These are phyloP conservation scores for Halictus quadricinctus DNA, from an alignment of 2,888 invertebrate species.

Conservation along the genomic window DNA sequence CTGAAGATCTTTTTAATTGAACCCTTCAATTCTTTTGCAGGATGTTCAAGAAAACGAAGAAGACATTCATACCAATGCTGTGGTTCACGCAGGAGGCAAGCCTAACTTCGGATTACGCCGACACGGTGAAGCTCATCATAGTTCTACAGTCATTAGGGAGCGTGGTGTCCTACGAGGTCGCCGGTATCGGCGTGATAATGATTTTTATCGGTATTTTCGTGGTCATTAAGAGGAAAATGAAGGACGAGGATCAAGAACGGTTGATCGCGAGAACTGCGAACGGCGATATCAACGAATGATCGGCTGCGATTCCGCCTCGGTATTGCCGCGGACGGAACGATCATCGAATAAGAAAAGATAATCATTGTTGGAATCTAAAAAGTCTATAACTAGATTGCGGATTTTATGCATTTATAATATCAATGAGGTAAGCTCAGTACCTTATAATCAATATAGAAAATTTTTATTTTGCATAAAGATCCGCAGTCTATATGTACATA, in stretches of 20 bases:
- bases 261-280: constrained; percentile 73
- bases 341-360: neutral
- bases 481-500: neutral
- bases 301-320: neutral
- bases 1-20: neutral
- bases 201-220: constrained; percentile 79
- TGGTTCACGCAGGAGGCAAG: constrained; percentile 89
- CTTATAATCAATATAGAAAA: too few relatives aligned
- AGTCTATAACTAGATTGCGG: too few relatives aligned
- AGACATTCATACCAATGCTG: constrained; percentile 88
- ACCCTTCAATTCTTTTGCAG: constrained; percentile 79
- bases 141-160: constrained; percentile 84
- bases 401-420: too few relatives aligned
- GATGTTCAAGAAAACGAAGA: constrained; percentile 84
- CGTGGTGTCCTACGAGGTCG: constrained; percentile 84
- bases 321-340: neutral
- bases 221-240: constrained; percentile 76
- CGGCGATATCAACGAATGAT: constrained; percentile 59
- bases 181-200: constrained; percentile 82
- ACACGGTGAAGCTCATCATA: constrained; percentile 84
- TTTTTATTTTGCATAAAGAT: neutral
- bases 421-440: too few relatives aligned
- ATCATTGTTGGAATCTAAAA: neutral
- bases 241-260: constrained; percentile 78
- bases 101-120: constrained; percentile 85